A percentile compares a stretch with the other conserved stretches of the same genome.
Conservation (phyloP, 2,888 invertebrate genomes). For the Brachyptera risi region DNA sequence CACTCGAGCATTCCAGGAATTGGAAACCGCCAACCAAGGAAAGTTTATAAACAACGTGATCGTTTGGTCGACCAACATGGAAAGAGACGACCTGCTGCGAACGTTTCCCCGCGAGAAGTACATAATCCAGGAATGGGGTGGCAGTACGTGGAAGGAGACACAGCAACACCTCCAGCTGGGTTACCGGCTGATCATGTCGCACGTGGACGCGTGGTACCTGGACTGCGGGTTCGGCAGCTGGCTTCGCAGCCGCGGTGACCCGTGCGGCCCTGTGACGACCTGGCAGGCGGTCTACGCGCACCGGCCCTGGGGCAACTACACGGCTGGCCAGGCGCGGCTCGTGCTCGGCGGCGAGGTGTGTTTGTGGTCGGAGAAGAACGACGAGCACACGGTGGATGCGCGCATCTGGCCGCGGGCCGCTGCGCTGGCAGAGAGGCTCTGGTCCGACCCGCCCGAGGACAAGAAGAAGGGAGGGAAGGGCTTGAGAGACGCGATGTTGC, state of each 20-base stretch:
- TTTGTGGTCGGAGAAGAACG: slow-evolving; percentile 44
- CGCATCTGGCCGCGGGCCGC: slow-evolving; percentile 42
- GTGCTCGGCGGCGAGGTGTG: slow-evolving; percentile 44
- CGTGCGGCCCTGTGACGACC: slow-evolving; percentile 37
- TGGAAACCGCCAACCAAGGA: slow-evolving; percentile 59
- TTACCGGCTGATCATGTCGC: slow-evolving; percentile 40
- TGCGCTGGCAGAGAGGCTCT: slow-evolving; percentile 42
- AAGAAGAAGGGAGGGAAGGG: slow-evolving; percentile 22
- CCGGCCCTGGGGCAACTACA: slow-evolving; percentile 44
- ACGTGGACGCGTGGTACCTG: slow-evolving; percentile 41
- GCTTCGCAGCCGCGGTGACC: slow-evolving; percentile 9
- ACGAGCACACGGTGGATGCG: slow-evolving; percentile 38
- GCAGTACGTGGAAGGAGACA: slow-evolving; percentile 76
- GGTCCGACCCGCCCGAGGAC: slow-evolving; percentile 38
- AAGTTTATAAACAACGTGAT: slow-evolving; percentile 54
- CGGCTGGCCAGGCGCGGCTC: slow-evolving; percentile 43
- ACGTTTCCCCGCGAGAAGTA: slow-evolving; percentile 54
- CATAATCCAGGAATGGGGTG: slow-evolving; percentile 77
- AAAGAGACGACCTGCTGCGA: slow-evolving; percentile 60
- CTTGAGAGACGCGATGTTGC: slow-evolving; percentile 33
- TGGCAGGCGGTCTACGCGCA: slow-evolving; percentile 34
- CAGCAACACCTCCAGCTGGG: slow-evolving; percentile 43
- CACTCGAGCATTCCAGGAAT: slow-evolving; percentile 53
- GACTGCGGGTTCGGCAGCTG: slow-evolving; percentile 39
- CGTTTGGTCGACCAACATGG: slow-evolving; percentile 74